Conservation (phyloP, 2,888 invertebrate genomes). For the Isotomurus palustris region DNA sequence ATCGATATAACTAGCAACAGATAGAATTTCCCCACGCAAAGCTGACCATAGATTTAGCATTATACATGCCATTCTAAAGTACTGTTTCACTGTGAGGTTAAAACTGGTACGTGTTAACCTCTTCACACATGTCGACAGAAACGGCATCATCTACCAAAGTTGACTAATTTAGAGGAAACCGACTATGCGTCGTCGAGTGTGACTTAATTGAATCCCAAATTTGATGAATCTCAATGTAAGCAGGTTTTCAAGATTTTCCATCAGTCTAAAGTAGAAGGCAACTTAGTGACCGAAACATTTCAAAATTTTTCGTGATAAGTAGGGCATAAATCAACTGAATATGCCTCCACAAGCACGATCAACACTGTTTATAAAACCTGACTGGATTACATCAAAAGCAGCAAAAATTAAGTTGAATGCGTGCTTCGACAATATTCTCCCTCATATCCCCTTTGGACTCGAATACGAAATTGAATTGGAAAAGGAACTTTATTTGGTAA, state of each 20-base stretch:
- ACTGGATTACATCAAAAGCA: too few species aligned
- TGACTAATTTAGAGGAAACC: neutral
- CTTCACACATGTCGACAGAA: neutral
- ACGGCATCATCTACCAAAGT: neutral
- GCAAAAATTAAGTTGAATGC: too few species aligned
- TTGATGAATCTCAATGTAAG: neutral
- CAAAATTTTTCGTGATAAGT: neutral
- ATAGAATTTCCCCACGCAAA: neutral
- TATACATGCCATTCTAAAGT: neutral
- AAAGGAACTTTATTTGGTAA: too few species aligned
- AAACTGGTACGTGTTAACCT: neutral
- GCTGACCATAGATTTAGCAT: neutral
- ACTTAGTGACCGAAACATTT: slow-evolving; percentile 1
- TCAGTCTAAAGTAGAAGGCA: too few species aligned
- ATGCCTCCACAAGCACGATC: too few species aligned
- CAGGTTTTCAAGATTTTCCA: neutral
- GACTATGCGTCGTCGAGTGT: too few species aligned
- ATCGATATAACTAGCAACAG: neutral
- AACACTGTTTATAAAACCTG: too few species aligned
- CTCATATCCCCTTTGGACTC: too few species aligned
- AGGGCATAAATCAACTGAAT: slow-evolving; percentile 2
- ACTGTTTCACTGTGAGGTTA: neutral
- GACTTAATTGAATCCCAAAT: too few species aligned
- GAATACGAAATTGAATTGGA: too few species aligned
- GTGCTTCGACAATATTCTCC: too few species aligned